Base-by-base conservation (phyloP, 2,888 invertebrate species). In the Dastarcus helophoroides region DNA sequence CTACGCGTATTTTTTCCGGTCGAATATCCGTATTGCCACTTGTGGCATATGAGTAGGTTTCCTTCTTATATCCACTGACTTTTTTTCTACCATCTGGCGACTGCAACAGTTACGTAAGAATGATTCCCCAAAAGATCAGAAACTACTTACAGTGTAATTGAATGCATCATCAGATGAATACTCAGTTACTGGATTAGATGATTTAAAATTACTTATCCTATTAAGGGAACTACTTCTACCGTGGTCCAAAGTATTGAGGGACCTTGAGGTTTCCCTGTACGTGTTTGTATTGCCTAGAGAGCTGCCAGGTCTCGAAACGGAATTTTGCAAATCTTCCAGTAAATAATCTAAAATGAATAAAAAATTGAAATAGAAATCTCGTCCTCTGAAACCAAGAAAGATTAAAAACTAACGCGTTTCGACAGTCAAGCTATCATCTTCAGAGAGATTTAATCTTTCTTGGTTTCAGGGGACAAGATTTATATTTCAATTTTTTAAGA, bases 271-370 rank as follows among this genome's bases (percentile, higher is more conserved):
- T 39, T 53, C 54, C 26, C 50, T 45, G 34, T 51, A 54, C 11
- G 49, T 49, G 17, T 41, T 42, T 14, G 44, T 48, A 24, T 39
- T 38, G n/a, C 55, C 54, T 33, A 58, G 33, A 10, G 59, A 51
- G 36, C 57, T 56, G 5, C 53, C 53, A 10, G 62, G 58, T 9
- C 59, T 48, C 2, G 58, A 53, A 5, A 63, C 61, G 2, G 63
- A 60, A 36, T 54, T 62, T 43, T 63, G 63, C 7, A 63, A 47
- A 39, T 63, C 63, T 47, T 62, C 61, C 29, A 63, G 40, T 25
- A 63, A 40, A 42, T 61, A 47, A 51, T 62, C 63, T 59, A 41
- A 8, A 46, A 44, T 6, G n/a, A 31, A 6, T 7, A 14, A 26
- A 14, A 8, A 5, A 7, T 14, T 14, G 6, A 24, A n/a, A n/a